A percentile compares a stretch with the other conserved stretches of the same genome.
Conservation (phyloP, 2,113 vertebrate genomes). For the Peromyscus polionotus region DNA sequence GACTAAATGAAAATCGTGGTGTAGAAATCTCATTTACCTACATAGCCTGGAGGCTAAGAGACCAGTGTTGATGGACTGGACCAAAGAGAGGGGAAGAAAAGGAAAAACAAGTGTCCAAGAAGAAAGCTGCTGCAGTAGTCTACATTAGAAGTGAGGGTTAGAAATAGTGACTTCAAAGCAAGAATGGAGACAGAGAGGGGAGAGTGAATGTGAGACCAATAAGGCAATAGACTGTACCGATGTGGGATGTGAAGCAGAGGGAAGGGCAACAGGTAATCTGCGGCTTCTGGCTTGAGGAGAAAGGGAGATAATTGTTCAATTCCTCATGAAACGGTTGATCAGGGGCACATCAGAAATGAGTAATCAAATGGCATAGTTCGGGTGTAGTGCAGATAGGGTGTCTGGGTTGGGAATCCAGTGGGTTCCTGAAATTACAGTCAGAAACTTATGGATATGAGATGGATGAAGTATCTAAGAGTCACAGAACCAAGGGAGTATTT, state of each 20-base stretch:
- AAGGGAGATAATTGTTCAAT: not conserved
- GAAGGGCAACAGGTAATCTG: not conserved
- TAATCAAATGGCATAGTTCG: not conserved
- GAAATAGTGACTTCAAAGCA: not conserved
- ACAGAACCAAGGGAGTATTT: not conserved
- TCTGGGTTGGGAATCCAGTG: not conserved
- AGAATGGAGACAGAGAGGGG: rapidly evolving
- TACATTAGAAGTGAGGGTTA: not conserved
- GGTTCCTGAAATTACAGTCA: not conserved
- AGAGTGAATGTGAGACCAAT: not conserved
- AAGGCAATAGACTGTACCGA: not conserved
- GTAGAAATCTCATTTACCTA: not conserved
- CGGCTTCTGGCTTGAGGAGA: not conserved
- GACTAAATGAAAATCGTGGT: not conserved
- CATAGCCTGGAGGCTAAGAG: not conserved
- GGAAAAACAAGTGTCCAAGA: not conserved
- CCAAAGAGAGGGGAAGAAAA: not conserved
- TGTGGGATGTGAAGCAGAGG: not conserved
- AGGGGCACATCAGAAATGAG: not conserved
- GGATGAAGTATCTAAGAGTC: not conserved
- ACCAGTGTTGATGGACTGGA: not conserved
- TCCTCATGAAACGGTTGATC: not conserved
- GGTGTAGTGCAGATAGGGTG: not conserved
- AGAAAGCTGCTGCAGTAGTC: not conserved
- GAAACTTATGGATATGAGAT: not conserved